Conservation (phyloP, 2,113 vertebrate species). For the Albula glossodonta region DNA sequence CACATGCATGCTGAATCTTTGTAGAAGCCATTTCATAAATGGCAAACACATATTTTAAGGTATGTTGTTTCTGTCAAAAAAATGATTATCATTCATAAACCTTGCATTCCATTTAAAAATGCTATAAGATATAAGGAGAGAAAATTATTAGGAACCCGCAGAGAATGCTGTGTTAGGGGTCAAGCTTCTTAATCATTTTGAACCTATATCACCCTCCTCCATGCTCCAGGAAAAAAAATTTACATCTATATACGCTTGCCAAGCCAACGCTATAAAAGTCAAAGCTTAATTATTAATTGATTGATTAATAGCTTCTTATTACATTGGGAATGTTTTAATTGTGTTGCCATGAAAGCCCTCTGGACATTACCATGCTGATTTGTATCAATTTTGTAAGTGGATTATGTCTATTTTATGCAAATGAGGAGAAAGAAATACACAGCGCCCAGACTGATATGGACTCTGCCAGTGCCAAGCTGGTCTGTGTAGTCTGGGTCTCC, state of each 20-base stretch:
- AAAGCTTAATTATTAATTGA: slow-evolving; percentile 54
- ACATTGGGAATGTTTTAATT: slow-evolving; percentile 56
- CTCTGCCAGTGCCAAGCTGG: not conserved
- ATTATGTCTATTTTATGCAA: slow-evolving; percentile 61
- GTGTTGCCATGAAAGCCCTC: slow-evolving; percentile 47
- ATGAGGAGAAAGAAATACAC: slow-evolving; percentile 44
- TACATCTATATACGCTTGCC: slow-evolving; percentile 29
- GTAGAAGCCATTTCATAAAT: slow-evolving; percentile 21
- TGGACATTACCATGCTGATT: slow-evolving; percentile 68
- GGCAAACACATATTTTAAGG: not conserved
- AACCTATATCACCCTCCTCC: not conserved
- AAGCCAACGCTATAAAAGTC: slow-evolving; percentile 47
- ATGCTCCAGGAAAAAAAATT: not conserved
- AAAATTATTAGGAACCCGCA: no score
- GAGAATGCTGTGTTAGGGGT: no score
- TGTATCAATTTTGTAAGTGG: slow-evolving; percentile 53
- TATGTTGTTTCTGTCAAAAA: not conserved
- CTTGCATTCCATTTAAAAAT: no score
- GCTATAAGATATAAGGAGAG: no score
- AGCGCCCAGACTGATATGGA: slow-evolving; percentile 46
- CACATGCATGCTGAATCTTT: not conserved
- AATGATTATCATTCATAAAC: not conserved
- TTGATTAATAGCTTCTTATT: slow-evolving; percentile 53
- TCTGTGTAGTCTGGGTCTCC: not conserved
- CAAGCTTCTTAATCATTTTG: no score